A percentile compares a stretch with the other conserved stretches of the same genome.
Conservation (phyloP, 2,113 vertebrate species). For the Platichthys stellatus region DNA sequence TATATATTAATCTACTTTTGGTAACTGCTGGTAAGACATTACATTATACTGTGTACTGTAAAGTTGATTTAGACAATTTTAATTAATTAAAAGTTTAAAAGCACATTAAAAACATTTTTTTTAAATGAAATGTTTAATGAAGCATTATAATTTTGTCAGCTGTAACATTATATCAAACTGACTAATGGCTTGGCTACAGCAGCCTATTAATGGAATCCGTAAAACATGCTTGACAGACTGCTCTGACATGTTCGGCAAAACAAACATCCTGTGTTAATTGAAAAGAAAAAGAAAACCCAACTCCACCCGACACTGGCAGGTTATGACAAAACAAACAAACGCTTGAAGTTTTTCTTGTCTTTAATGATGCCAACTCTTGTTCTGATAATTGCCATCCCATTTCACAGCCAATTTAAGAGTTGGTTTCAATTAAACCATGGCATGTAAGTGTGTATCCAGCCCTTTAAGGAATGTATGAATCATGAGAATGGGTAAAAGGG, state of each 20-base stretch:
- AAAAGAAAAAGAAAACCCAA: slow-evolving; percentile 59
- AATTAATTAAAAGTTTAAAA: too few species aligned
- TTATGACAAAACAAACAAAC: slow-evolving; percentile 76
- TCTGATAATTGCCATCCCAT: slow-evolving; percentile 78
- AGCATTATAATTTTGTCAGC: slow-evolving; percentile 11
- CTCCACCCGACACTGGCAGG: slow-evolving; percentile 46
- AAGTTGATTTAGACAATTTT: too few species aligned
- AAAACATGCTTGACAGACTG: slow-evolving; percentile 55
- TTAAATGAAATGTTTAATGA: background rate
- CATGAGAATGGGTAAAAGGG: slow-evolving; percentile 45
- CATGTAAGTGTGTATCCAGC: slow-evolving; percentile 65
- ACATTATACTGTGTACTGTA: too few species aligned
- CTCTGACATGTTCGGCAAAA: slow-evolving; percentile 64
- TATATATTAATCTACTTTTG: too few species aligned
- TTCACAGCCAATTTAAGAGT: slow-evolving; percentile 80
- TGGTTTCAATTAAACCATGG: slow-evolving; percentile 79
- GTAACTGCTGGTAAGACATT: too few species aligned
- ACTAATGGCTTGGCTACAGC: slow-evolving; percentile 61
- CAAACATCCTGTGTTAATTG: slow-evolving; percentile 61
- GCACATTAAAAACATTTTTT: background rate
- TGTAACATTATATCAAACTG: slow-evolving; percentile 55
- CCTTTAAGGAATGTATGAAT: slow-evolving; percentile 72
- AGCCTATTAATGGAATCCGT: slow-evolving; percentile 71
- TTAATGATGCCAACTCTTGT: slow-evolving; percentile 77
- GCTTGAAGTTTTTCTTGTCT: slow-evolving; percentile 57